phyloP scores from a whole-genome alignment of 1,140 invertebrate species.

The Wiebesia pumilae region DNA sequence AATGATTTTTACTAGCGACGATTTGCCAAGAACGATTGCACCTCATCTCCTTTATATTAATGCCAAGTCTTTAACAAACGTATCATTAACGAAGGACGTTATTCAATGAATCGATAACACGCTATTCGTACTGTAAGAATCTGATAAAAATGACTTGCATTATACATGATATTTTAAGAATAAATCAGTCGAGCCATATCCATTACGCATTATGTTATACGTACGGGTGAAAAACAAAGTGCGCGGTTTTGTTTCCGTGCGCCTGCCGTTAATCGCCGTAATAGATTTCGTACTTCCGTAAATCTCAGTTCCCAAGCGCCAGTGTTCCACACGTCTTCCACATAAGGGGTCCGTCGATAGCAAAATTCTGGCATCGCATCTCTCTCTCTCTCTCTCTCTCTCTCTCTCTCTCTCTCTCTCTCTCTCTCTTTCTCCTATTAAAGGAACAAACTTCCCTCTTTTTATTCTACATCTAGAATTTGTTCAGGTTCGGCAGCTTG shows the following conservation, averaged over 20 bases:
- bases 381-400: not conserved
- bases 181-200: not conserved
- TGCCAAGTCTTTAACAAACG: not conserved
- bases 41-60: not conserved
- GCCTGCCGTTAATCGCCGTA: conserved; percentile 3
- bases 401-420: not conserved
- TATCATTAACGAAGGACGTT: conserved; percentile 10
- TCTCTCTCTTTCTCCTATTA: not conserved
- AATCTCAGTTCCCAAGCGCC: not conserved
- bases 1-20: no score
- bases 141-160: conserved; percentile 8
- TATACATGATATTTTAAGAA: not conserved
- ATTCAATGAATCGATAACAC: not conserved
- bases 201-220: not conserved
- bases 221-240: not conserved
- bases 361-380: not conserved
- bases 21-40: no score
- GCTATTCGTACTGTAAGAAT: not conserved
- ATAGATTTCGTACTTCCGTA: conserved; percentile 32
- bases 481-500: not conserved
- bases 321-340: not conserved
- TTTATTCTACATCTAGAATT: not conserved
- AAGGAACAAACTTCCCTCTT: not conserved
- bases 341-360: conserved; percentile 17
- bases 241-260: not conserved